These are phyloP conservation scores for Triplophysa rosa DNA, from an alignment of 2,113 vertebrate species.

Conservation along the genomic window DNA sequence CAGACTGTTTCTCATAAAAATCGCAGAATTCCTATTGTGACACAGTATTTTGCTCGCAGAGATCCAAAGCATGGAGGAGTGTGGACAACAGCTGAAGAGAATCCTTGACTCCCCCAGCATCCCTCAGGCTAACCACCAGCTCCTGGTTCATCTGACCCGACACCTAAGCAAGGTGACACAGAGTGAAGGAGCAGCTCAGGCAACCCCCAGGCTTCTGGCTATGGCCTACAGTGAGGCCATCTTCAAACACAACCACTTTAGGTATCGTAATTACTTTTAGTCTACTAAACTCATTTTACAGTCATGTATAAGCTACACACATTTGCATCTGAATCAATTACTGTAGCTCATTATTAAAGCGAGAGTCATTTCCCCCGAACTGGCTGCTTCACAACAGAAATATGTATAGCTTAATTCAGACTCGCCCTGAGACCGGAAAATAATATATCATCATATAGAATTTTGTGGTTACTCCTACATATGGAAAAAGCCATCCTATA, in stretches of 20 bases:
- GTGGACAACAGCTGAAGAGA: constrained; percentile 73
- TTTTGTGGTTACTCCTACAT: not conserved
- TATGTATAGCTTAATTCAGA: not conserved
- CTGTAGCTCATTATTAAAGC: no score
- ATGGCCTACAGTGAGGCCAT: constrained; percentile 74
- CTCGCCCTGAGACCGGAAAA: not conserved
- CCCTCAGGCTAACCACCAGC: constrained; percentile 73
- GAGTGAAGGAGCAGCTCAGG: constrained; percentile 56
- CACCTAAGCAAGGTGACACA: constrained; percentile 74
- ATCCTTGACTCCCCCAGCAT: constrained; percentile 77
- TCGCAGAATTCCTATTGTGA: not conserved
- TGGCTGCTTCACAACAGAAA: not conserved
- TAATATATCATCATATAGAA: not conserved
- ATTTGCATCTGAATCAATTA: no score
- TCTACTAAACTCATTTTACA: no score
- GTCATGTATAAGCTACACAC: no score
- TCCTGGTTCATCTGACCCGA: constrained; percentile 71
- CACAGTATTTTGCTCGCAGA: constrained; percentile 60
- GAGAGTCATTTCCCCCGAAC: not conserved
- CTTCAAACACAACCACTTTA: constrained; percentile 64
- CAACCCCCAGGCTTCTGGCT: constrained; percentile 64
- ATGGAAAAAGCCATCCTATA: not conserved
- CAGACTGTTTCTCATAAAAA: not conserved
- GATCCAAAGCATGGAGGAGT: constrained; percentile 73
- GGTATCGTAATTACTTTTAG: constrained; percentile 61